Conservation (phyloP, 2,888 invertebrate species). For the Plebejus melissa region DNA sequence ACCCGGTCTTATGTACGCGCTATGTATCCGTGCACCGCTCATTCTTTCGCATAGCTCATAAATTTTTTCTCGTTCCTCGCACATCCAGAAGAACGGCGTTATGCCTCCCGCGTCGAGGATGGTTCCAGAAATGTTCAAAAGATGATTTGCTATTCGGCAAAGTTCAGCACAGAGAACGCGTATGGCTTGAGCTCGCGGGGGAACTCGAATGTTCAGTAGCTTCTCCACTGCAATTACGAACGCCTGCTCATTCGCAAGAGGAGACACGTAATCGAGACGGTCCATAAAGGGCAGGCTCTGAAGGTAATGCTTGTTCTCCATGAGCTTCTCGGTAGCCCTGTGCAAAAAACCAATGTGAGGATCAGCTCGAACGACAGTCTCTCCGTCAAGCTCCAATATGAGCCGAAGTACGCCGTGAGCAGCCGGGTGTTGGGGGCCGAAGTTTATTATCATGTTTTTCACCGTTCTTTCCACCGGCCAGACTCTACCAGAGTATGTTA, state of each 20-base stretch:
- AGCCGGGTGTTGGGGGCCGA: conserved; percentile 94
- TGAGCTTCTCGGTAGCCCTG: conserved; percentile 93
- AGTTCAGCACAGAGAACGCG: conserved; percentile 87
- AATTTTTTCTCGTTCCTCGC: conserved; percentile 92
- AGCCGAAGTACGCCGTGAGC: conserved; percentile 93
- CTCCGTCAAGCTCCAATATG: conserved; percentile 89
- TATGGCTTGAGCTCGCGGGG: conserved; percentile 88
- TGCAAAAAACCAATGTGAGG: conserved; percentile 93
- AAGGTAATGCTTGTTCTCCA: conserved; percentile 92
- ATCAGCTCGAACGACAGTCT: conserved; percentile 87
- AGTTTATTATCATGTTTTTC: conserved; percentile 86
- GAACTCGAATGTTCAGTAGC: conserved; percentile 87
- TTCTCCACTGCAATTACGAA: conserved; percentile 91
- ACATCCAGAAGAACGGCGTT: conserved; percentile 94
- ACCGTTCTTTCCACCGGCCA: conserved; percentile 79
- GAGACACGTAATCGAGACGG: conserved; percentile 91
- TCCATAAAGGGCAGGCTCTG: conserved; percentile 93
- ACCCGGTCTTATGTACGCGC: conserved; percentile 89
- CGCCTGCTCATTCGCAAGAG: conserved; percentile 89
- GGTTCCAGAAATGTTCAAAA: conserved; percentile 85
- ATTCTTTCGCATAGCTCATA: conserved; percentile 91
- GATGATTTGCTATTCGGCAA: conserved; percentile 88
- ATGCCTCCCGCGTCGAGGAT: conserved; percentile 91
- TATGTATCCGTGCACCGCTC: conserved; percentile 91
- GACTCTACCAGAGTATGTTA: conserved; percentile 53